Base-by-base conservation (phyloP, 2,113 vertebrate species). In the Festucalex cinctus region DNA sequence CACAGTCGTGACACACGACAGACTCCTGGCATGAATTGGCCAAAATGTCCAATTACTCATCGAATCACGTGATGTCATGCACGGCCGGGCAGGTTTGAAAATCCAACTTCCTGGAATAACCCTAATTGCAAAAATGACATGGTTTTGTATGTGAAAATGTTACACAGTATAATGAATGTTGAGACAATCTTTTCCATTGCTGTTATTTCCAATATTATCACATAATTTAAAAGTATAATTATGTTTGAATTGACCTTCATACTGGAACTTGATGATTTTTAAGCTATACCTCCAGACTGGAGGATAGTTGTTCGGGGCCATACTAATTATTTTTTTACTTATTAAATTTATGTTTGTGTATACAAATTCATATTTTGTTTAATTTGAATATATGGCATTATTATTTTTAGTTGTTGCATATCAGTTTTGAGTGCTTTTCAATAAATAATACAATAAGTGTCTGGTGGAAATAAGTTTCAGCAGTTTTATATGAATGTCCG, bases 1-100 rank as follows among this genome's bases (percentile, higher is more conserved):
- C 93, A 91, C 77, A 48, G 65, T 66, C 68, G 71, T 90, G 92
- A 92, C 92, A 91, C 81, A 78, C 78, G 89, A 88, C 91, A 89
- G 90, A 82, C 91, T 86, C 82, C 77, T 75, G 76, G 70, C 84
- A 79, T 85, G 81, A 87, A 83, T 76, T 77, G 69, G 71, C 64
- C 59, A 41, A 32, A 80, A 89, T 85, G 84, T 83, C 80, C 66
- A 54, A 79, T 84, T 70, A 49, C 54, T 71, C 77, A 43, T 59
- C 66, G 54, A 17, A 48, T 51, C 26, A 10, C n/a, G 24, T 2
- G 8, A 51, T n/a, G n/a, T 0, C 48, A 20, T 51, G 48, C 20
- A 17, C 22, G 48, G 16, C 17, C 7, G 44, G 44, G 6, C 16
- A 46, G 1, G 44, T 46, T 46, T 5, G 7, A 46, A 46, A 46